Conservation (phyloP, 2,113 vertebrate species). For the Etia nguti region DNA sequence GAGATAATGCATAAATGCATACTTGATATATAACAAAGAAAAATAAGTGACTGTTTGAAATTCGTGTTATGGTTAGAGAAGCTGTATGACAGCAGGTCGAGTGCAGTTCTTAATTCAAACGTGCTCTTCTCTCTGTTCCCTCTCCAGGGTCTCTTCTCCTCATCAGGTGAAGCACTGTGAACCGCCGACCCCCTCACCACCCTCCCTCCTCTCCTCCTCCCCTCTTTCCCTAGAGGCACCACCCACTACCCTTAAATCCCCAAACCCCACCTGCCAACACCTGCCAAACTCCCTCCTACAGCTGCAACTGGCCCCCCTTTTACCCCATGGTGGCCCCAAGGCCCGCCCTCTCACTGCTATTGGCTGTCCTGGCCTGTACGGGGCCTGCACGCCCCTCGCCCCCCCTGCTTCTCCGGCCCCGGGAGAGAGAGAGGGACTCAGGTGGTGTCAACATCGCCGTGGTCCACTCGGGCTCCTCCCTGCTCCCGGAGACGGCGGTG, state of each 20-base stretch:
- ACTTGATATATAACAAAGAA: background rate
- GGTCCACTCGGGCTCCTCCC: conserved; percentile 79
- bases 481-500: conserved; percentile 74
- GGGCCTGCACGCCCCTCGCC: conserved; percentile 76
- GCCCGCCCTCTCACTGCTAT: conserved; percentile 74
- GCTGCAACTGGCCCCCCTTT: conserved; percentile 55
- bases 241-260: background rate
- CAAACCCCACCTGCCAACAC: conserved; percentile 16
- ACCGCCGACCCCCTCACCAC: background rate
- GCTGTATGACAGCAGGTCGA: background rate
- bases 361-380: conserved; percentile 80
- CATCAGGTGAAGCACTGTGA: conserved; percentile 59
- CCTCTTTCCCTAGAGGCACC: background rate
- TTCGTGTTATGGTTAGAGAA: background rate
- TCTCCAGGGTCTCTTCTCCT: conserved; percentile 45
- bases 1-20: background rate
- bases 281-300: conserved; percentile 31
- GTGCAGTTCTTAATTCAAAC: background rate
- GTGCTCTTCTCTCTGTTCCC: background rate
- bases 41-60: background rate
- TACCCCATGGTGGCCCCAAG: conserved; percentile 74
- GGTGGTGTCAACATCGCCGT: conserved; percentile 80
- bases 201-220: background rate
- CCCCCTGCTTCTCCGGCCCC: conserved; percentile 75
- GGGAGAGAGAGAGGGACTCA: conserved; percentile 80